Evolutionary conservation across 2,797 vertebrate genomes (phyloP), one percentile per base, ranked within the genome.

Genomic region (Lepidocolaptes lacrymiger): DNA sequence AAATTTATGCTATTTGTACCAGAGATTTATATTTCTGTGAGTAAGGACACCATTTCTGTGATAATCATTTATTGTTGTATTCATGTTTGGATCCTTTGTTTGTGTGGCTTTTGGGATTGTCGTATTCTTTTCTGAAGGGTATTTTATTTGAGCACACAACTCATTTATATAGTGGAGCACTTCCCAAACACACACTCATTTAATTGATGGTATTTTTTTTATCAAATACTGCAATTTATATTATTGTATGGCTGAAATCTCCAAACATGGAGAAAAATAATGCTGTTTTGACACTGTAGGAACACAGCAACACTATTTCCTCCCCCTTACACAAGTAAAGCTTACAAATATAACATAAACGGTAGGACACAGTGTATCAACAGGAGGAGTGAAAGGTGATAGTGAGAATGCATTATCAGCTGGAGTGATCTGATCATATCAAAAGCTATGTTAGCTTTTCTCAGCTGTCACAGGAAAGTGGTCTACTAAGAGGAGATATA

Each of bases 331-430:
- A 8, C 30, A 46, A 34, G 28, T 80, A 93, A 91, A 92, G 9
- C 30, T 83, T 92, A 88, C 48, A 93, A 85, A 88, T 83, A 64
- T 37, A 88, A 85, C 80, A 68, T 37, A 63, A 91, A 87, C 93
- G 16, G 11, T 58, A 87, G 37, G 41, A 85, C 77, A 52, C 13
- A 34, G 46, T 43, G n/a, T 74, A 68, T 71, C 68, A 92, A 43
- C 23, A 69, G 62, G 43, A 71, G 27, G 8, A 69, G 44, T 77
- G 49, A 89, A 87, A 91, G 18, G 23, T 89, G 59, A 34, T 41
- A 36, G 71, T 67, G 85, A 71, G 64, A 64, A 61, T 3, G 4
- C 71, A 88, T 54, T 82, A 94, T 91, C 67, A 89, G 32, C 41
- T 37, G 67, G 67, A 87, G 51, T 52, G 67, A 89, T 94, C 34